Conservation (phyloP, 2,888 invertebrate species). For the Trichopoda pennipes region DNA sequence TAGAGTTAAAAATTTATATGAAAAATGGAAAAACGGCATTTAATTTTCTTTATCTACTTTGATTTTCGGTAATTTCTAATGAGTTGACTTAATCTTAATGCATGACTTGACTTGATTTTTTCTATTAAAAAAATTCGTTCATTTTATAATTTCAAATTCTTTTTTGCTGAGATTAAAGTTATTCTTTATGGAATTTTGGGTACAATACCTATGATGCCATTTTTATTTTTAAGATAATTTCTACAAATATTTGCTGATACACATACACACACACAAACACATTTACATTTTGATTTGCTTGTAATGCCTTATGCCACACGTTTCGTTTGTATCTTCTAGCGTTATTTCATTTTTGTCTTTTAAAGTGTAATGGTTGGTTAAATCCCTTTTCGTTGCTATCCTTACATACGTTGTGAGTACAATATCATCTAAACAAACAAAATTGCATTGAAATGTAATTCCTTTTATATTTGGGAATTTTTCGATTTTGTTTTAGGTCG, state of each 20-base stretch:
- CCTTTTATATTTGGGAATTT: not conserved
- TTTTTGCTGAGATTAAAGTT: not conserved
- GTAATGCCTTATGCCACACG: not conserved
- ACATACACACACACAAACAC: too few species aligned
- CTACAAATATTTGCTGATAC: slow-evolving; percentile 20
- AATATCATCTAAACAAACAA: slow-evolving; percentile 38
- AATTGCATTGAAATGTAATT: slow-evolving; percentile 25
- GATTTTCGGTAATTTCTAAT: slow-evolving; percentile 13
- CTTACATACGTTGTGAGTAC: not conserved
- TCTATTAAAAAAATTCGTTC: too few species aligned
- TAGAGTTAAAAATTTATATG: not conserved
- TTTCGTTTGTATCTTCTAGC: not conserved
- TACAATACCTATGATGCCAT: slow-evolving; percentile 5
- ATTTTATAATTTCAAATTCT: not conserved
- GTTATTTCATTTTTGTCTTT: slow-evolving; percentile 7
- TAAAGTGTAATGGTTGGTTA: slow-evolving; percentile 52
- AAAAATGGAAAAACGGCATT: not conserved
- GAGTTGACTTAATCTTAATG: not conserved
- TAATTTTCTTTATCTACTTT: slow-evolving; percentile 42
- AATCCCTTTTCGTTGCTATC: slow-evolving; percentile 16
- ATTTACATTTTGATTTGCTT: slow-evolving; percentile 19
- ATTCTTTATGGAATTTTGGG: slow-evolving; percentile 32
- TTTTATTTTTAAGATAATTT: slow-evolving; percentile 31
- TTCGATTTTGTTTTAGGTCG: not conserved
- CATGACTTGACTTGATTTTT: not conserved